Evolutionary conservation across 2,113 vertebrate species (phyloP).

Genomic region (Geococcyx californianus): DNA sequence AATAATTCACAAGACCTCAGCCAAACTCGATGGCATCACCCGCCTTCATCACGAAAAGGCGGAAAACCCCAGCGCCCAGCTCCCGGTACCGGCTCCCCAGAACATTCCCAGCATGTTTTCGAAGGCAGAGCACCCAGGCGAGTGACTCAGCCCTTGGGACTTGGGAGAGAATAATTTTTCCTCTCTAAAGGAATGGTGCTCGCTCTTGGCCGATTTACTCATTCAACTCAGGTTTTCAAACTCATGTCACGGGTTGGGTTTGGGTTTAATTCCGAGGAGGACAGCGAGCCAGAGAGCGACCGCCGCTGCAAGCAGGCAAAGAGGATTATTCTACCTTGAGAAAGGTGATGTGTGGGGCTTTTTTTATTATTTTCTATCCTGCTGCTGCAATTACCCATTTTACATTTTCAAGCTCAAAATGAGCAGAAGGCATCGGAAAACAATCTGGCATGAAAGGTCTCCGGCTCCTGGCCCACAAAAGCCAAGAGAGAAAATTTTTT

Average conservation of each 20-base stretch:
- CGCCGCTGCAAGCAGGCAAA: background rate
- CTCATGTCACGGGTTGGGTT: constrained; percentile 43
- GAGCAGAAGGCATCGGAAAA: constrained; percentile 8
- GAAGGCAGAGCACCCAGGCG: constrained; percentile 53
- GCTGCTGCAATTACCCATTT: constrained; percentile 20
- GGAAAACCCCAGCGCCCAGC: background rate
- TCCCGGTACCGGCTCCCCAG: constrained; percentile 10
- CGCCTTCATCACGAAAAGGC: background rate
- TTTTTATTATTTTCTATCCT: background rate
- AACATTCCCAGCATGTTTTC: constrained; percentile 41
- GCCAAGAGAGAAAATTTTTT: background rate
- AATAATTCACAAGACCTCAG: constrained; percentile 17
- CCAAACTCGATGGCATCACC: constrained; percentile 6
- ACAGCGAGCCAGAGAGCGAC: constrained; percentile 31
- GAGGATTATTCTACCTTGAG: constrained; percentile 64
- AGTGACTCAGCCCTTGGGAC: constrained; percentile 75
- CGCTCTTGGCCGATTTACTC: constrained; percentile 58
- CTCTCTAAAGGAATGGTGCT: constrained; percentile 51
- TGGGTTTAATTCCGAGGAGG: constrained; percentile 35
- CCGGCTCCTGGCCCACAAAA: background rate
- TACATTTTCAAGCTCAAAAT: background rate
- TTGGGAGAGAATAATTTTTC: constrained; percentile 60
- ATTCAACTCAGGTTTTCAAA: constrained; percentile 63
- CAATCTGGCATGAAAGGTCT: background rate
- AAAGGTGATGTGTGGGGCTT: constrained; percentile 45